Evolutionary conservation across 2,797 vertebrate species (phyloP), one percentile per base, ranked within the genome.

Genomic region (Anguilla megastoma): DNA sequence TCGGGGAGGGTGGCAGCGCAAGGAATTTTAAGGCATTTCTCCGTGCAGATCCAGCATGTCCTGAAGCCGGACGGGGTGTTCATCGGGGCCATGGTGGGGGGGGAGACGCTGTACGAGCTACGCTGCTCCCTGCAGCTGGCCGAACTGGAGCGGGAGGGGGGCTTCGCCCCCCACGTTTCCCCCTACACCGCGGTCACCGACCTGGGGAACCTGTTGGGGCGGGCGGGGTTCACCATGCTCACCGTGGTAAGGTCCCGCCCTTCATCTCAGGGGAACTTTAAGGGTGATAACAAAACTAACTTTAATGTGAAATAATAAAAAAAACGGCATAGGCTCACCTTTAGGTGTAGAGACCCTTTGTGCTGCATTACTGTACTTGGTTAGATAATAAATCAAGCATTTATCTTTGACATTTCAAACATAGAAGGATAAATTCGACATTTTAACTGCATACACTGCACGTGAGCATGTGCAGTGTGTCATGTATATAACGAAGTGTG

Each of bases 71-170:
- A 98, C 66, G 98, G 98, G 0, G 98, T 96, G 2, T 99, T 99
- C 91, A 96, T 99, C 63, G 98, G 98, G 0, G 97, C 98, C 0
- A 97, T 98, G 97, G 94, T 97, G 16, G 98, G 98, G 0, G 98
- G 98, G 0, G 98, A 99, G 87, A 97, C 97, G 0, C 96, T 99
- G 8, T 99, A 96, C 63, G 97, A 99, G 93, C 96, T 99, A 90
- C 96, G 98, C 24, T 99, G 98, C 89, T 98, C 98, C 0, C 95
- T 99, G 87, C 98, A 99, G 93, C 95, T 99, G 56, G 98, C 98
- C 0, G 98, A 99, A 93, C 93, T 95, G 0, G 98, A 99, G 94
- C 93, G 98, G 71, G 98, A 99, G 94, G 98, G 98, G 0, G 98
- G 98, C 0, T 98, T 99, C 94, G 95, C 97, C 1, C 97, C 98